phyloP scores from a whole-genome alignment of 2,113 vertebrate species.

The Strigops habroptila region DNA sequence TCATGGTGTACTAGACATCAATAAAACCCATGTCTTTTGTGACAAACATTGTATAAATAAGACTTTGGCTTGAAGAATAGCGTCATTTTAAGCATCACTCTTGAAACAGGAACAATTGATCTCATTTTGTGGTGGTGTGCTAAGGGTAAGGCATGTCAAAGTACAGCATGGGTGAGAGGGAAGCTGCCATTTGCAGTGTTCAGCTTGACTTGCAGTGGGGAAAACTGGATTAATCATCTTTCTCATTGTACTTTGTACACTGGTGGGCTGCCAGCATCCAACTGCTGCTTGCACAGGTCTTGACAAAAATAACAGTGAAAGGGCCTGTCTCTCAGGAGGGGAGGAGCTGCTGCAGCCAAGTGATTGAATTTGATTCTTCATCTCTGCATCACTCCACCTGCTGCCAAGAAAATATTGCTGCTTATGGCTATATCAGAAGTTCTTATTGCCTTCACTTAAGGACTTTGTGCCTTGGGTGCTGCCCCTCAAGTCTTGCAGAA shows the following conservation, averaged over 20 bases:
- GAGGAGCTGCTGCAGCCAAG: neutral
- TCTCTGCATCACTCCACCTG: neutral
- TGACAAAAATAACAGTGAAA: neutral
- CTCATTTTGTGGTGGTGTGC: neutral
- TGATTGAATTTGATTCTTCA: neutral
- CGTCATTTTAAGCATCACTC: neutral
- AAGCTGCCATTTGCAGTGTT: neutral
- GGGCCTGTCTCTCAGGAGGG: neutral
- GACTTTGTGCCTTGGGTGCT: neutral
- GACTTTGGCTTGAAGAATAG: neutral
- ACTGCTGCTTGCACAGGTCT: neutral
- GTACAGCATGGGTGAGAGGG: neutral
- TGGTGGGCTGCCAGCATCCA: constrained; percentile 48
- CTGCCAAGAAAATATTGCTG: neutral
- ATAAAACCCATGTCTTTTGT: constrained; percentile 19
- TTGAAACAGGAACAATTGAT: neutral
- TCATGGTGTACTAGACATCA: constrained; percentile 32
- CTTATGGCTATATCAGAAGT: neutral
- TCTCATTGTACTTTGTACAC: constrained; percentile 7
- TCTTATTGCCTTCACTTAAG: neutral
- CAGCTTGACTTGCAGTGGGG: neutral
- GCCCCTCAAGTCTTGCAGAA: neutral
- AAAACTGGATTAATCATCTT: constrained; percentile 17
- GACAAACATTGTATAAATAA: neutral
- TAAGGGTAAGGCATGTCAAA: neutral